Conservation (phyloP, 2,113 vertebrate genomes). For the Rynchops niger region DNA sequence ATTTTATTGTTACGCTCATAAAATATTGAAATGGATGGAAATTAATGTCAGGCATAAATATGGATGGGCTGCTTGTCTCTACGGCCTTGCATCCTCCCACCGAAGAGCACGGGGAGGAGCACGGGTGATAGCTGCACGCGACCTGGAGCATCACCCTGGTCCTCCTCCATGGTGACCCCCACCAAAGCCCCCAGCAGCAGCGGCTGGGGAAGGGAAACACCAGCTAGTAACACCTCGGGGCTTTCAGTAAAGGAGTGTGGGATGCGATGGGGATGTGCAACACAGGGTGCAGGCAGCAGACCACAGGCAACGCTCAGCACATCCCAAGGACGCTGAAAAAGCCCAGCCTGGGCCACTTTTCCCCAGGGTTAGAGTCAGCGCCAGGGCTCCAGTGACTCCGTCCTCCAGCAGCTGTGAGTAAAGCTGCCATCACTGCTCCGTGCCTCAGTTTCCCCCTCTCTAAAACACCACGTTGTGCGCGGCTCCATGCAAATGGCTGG, state of each 20-base stretch:
- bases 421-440: not conserved
- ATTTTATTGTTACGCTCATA: not conserved
- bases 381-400: not conserved
- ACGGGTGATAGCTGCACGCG: fast-evolving
- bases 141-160: not conserved
- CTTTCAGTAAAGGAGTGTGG: not conserved
- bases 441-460: constrained; percentile 17
- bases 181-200: not conserved
- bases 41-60: not conserved
- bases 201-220: not conserved
- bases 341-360: not conserved
- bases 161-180: not conserved
- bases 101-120: not conserved
- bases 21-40: constrained; percentile 11
- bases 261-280: not conserved
- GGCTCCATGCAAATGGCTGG: constrained; percentile 7
- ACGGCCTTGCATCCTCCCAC: not conserved
- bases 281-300: not conserved
- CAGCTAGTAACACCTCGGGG: not conserved
- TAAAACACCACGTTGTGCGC: not conserved
- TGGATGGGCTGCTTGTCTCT: not conserved
- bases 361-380: not conserved
- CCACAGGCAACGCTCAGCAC: not conserved
- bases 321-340: not conserved
- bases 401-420: constrained; percentile 27